Evolutionary conservation across 2,113 vertebrate species (phyloP).

Genomic region (Erythrocebus patas): DNA sequence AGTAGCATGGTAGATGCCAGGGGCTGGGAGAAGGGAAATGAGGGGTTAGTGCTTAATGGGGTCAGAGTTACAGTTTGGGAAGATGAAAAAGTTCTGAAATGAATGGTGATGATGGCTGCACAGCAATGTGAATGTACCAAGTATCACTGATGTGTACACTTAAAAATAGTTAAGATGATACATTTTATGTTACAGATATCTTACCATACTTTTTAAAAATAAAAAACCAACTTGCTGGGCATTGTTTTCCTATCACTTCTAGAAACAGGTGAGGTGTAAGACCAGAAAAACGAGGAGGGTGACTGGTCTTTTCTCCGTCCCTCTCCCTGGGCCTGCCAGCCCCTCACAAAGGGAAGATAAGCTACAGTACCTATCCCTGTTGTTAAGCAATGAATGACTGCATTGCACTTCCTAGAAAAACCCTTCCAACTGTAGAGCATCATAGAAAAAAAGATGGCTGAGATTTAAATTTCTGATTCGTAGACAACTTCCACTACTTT

Average conservation of each 20-base stretch:
- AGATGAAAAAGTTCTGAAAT: neutral
- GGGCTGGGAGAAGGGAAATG: neutral
- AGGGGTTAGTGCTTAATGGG: neutral
- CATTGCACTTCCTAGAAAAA: neutral
- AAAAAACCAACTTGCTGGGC: neutral
- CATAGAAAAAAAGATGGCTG: neutral
- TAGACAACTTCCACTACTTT: neutral
- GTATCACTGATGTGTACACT: neutral
- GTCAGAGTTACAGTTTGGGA: neutral
- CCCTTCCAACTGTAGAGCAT: neutral
- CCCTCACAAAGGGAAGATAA: neutral
- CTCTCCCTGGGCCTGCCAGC: neutral
- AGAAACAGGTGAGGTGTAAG: neutral
- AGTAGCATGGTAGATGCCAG: neutral
- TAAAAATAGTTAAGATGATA: neutral
- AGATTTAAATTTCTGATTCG: neutral
- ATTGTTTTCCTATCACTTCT: neutral
- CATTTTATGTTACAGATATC: neutral
- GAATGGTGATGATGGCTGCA: neutral
- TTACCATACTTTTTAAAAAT: neutral
- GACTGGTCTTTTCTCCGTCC: neutral
- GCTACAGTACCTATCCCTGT: neutral
- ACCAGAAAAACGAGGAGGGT: neutral
- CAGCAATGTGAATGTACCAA: neutral
- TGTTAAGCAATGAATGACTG: neutral